Conservation (phyloP, 2,113 vertebrate genomes). For the Platycercus adscitus region DNA sequence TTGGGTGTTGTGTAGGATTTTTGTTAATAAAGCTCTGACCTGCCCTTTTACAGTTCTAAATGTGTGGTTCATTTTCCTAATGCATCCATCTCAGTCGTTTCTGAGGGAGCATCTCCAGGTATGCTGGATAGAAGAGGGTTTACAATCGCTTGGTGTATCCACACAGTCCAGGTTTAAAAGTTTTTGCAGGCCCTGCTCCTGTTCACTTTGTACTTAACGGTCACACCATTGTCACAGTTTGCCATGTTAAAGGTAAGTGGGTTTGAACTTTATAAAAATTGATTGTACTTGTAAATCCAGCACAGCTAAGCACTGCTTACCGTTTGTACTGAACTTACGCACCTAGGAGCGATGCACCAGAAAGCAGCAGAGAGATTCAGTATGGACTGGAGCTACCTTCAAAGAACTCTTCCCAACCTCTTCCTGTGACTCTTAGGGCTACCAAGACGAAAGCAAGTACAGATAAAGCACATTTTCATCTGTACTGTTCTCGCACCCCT, state of each 20-base stretch:
- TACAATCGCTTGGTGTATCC: not conserved
- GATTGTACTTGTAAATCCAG: not conserved
- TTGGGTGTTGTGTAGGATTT: not conserved
- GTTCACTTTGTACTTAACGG: not conserved
- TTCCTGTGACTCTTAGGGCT: not conserved
- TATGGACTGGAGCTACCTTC: not conserved
- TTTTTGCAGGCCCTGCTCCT: not conserved
- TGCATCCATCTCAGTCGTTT: accelerated
- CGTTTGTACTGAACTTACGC: not conserved
- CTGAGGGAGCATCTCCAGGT: not conserved
- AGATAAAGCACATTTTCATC: not conserved
- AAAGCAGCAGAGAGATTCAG: not conserved
- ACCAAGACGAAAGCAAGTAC: not conserved
- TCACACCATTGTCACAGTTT: accelerated
- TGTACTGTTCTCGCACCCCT: not conserved
- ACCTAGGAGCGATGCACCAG: accelerated
- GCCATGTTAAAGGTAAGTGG: too few relatives aligned
- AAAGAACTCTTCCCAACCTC: not conserved
- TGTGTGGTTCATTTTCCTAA: not conserved
- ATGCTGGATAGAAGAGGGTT: not conserved
- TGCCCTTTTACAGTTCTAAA: not conserved
- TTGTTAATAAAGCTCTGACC: not conserved
- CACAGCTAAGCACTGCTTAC: accelerated
- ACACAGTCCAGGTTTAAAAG: accelerated
- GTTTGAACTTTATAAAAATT: not conserved